Evolutionary conservation across 1,140 invertebrate genomes (phyloP), one percentile per base, ranked within the genome.

Genomic region (Luehdorfia chinensis): DNA sequence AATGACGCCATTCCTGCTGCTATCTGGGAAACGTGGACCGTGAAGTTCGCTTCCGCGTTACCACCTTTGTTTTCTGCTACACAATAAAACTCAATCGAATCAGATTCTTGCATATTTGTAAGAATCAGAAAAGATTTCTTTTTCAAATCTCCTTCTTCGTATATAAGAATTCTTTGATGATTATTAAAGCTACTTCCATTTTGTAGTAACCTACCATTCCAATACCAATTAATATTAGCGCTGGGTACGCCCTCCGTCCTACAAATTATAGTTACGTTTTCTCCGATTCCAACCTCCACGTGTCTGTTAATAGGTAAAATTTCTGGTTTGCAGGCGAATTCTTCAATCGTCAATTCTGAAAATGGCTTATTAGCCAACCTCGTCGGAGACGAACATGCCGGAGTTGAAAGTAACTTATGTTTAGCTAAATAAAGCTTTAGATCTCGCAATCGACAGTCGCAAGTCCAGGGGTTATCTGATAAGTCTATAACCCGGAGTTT

Each of bases 31-130:
- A 97, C 93, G 66, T 94, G 92, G 6, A 97, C 87, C 4, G 95
- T 97, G 65, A 96, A 96, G 74, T 97, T 97, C 0, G 94, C 93
- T 85, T 96, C 94, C n/a, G 95, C 94, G 67, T 92, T 94, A 1
- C 97, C 97, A 5, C 95, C 96, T 43, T 93, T 90, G 79, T 98
- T 98, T 68, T 96, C 94, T 8, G 95, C 96, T 0, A 96, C 91
- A 77, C 97, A 98, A 63, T 93, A 93, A 86, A 98, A 98, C 59
- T 96, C 94, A 15, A 92, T 94, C 15, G 94, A 93, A 74, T 98
- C 96, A 3, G 93, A 91, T 70, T 96, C 94, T 69, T 94, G 94
- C 7, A 95, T 94, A 70, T 96, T 95, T 15, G 94, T 95, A 37
- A 98, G 89, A 15, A 97, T 90, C 31, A 99, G 87, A 2, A 90